phyloP scores from a whole-genome alignment of 2,888 invertebrate species.

The Xylophagus ater region DNA sequence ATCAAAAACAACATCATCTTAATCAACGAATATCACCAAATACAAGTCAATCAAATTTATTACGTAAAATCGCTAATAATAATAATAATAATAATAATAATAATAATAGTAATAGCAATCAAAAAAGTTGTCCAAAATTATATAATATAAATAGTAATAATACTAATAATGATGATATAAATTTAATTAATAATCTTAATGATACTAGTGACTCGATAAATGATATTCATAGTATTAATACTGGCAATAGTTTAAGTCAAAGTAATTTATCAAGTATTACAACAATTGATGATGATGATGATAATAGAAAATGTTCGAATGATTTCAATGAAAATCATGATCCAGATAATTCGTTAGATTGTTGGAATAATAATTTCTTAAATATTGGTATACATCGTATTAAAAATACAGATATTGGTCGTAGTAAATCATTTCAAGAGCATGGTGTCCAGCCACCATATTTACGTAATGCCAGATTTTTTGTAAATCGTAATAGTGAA shows the following conservation, averaged over 20 bases:
- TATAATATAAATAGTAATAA: constrained; percentile 25
- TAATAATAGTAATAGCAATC: constrained; percentile 25
- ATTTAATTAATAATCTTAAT: constrained; percentile 6
- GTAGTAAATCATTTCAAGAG: constrained; percentile 40
- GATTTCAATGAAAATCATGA: background rate
- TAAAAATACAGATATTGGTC: too few species aligned
- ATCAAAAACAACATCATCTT: constrained; percentile 1
- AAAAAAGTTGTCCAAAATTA: too few species aligned
- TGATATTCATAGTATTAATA: constrained; percentile 34
- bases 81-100: constrained; percentile 26
- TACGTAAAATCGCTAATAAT: constrained; percentile 22
- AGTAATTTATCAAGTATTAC: constrained; percentile 33
- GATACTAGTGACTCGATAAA: too few species aligned
- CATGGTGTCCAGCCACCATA: constrained; percentile 26
- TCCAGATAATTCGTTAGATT: too few species aligned
- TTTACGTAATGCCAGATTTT: constrained; percentile 21
- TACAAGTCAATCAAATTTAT: constrained; percentile 7
- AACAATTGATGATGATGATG: constrained; percentile 5
- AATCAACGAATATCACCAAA: constrained; percentile 8
- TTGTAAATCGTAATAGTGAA: constrained; percentile 13
- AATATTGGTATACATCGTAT: too few species aligned
- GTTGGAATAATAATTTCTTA: too few species aligned
- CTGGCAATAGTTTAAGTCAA: constrained; percentile 37
- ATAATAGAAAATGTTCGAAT: constrained; percentile 1
- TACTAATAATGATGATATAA: constrained; percentile 28